A percentile compares a stretch with the other conserved stretches of the same genome.
Evolutionary conservation across 2,113 vertebrate species (phyloP).

Genomic region (Hipposideros armiger): DNA sequence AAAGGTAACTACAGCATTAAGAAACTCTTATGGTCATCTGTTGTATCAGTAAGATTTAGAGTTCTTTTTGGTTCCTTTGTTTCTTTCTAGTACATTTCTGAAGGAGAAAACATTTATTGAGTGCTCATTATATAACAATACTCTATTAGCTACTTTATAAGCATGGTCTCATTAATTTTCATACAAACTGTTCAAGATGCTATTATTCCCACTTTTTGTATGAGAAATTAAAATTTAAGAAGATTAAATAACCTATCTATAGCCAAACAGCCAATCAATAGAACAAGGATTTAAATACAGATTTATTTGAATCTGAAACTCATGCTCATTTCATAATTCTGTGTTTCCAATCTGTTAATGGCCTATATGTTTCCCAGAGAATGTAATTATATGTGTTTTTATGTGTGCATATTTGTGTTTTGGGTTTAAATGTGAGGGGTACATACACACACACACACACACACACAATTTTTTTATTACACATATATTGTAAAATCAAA

Average conservation of each 20-base stretch:
- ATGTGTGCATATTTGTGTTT: neutral
- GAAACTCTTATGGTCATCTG: neutral
- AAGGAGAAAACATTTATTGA: slow-evolving; percentile 19
- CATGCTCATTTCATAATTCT: slow-evolving; percentile 6
- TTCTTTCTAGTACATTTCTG: neutral
- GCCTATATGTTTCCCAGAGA: neutral
- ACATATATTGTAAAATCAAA: neutral
- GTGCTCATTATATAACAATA: neutral
- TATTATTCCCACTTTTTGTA: neutral
- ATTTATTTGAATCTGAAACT: slow-evolving; percentile 39
- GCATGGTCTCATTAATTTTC: slow-evolving; percentile 34
- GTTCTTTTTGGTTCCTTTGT: neutral
- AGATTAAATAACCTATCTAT: slow-evolving; percentile 13
- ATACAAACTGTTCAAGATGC: neutral
- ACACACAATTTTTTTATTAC: neutral
- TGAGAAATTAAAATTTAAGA: neutral
- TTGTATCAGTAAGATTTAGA: slow-evolving; percentile 29
- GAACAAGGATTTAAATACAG: slow-evolving; percentile 30
- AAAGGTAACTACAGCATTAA: neutral
- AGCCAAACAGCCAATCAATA: neutral
- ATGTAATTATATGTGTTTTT: neutral
- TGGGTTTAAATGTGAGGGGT: neutral
- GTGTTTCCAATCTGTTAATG: neutral
- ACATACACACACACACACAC: too few relatives aligned
- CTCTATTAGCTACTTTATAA: neutral